Evolutionary conservation across 2,113 vertebrate species (phyloP).

Genomic region (Mesitornis unicolor): DNA sequence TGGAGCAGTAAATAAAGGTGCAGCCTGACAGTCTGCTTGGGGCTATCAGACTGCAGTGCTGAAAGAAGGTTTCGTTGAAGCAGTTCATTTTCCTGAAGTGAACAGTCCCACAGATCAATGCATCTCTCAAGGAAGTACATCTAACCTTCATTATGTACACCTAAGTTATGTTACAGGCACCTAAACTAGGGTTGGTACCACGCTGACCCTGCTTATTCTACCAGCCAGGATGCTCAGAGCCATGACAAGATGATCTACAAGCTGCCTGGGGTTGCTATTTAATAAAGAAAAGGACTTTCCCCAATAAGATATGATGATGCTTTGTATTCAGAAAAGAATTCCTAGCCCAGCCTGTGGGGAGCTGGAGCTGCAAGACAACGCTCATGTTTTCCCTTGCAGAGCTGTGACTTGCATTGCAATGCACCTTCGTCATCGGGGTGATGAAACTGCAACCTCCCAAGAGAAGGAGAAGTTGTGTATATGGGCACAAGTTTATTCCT

Average conservation of each 20-base stretch:
- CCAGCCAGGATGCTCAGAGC: background rate
- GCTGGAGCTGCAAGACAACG: background rate
- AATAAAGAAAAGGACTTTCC: background rate
- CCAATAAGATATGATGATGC: accelerated
- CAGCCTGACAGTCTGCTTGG: background rate
- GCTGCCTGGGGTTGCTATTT: background rate
- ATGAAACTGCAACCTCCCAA: background rate
- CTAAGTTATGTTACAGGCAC: background rate
- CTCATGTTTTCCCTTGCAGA: background rate
- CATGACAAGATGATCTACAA: accelerated
- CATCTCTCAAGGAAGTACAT: background rate
- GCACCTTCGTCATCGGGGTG: background rate
- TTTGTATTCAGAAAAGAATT: background rate
- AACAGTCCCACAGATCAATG: background rate
- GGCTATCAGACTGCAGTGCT: background rate
- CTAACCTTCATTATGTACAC: background rate
- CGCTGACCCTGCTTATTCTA: background rate
- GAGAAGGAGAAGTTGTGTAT: background rate
- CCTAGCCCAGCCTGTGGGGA: background rate
- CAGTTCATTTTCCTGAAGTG: background rate
- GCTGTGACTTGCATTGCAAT: background rate
- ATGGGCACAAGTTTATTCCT: background rate
- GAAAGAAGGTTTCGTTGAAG: background rate
- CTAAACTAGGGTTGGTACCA: background rate
- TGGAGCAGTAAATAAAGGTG: background rate